These are phyloP conservation scores for Drosophila conformis DNA, from an alignment of 2,888 invertebrate genomes.

Conservation along the genomic window DNA sequence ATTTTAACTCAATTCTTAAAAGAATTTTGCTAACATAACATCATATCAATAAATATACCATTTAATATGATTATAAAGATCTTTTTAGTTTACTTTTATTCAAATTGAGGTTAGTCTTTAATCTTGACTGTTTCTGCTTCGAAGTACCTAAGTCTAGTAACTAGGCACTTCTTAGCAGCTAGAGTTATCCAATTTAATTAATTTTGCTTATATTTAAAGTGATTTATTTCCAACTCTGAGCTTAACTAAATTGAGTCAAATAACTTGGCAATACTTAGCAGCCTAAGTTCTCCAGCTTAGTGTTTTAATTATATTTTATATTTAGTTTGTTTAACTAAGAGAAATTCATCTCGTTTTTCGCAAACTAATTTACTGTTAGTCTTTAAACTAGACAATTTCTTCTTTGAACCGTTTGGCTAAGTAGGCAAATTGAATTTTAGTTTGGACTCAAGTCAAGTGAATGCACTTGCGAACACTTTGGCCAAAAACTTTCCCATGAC, in stretches of 20 bases:
- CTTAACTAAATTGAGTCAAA: neutral
- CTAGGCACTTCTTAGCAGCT: too few species aligned
- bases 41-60: neutral
- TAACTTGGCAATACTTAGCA: neutral
- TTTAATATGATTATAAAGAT: neutral
- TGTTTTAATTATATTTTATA: neutral
- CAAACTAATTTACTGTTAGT: neutral
- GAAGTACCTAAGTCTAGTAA: neutral
- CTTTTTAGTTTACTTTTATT: neutral
- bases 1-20: neutral
- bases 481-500: slow-evolving; percentile 52
- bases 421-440: slow-evolving; percentile 27
- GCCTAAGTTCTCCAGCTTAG: neutral
- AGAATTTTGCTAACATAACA: neutral
- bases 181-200: neutral
- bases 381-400: neutral
- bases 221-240: neutral
- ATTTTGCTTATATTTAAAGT: neutral
- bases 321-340: neutral
- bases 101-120: neutral
- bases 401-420: neutral
- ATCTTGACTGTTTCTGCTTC: too few species aligned
- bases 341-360: too few species aligned
- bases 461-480: slow-evolving; percentile 47
- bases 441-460: slow-evolving; percentile 30